These are phyloP conservation scores for Aphelenchoides fujianensis DNA, from an alignment of 1,140 invertebrate species.

Conservation along the genomic window DNA sequence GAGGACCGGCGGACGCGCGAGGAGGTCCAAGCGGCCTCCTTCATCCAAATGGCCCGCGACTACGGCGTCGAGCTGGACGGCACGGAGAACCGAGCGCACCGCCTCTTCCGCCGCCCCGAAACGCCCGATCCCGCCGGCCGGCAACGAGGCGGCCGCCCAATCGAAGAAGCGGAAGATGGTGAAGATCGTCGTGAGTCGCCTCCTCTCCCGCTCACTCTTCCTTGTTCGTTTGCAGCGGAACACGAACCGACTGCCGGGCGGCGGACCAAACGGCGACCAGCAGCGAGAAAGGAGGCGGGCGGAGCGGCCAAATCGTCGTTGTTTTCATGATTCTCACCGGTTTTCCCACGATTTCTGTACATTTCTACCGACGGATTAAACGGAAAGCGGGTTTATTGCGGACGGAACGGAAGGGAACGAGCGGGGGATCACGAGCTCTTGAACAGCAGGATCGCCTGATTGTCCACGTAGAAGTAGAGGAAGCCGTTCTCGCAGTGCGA, in stretches of 20 bases:
- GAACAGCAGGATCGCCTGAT: slow-evolving; percentile 7
- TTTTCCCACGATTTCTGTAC: neutral
- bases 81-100: neutral
- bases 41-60: neutral
- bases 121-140: neutral
- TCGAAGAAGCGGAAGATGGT: neutral
- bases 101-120: neutral
- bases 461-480: neutral
- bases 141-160: neutral
- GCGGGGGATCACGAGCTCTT: neutral
- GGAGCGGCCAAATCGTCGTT: neutral
- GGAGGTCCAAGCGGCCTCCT: neutral
- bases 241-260: neutral
- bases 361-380: no score
- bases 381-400: neutral
- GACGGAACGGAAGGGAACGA: neutral
- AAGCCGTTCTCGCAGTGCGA: neutral
- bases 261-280: neutral
- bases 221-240: neutral
- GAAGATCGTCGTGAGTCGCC: neutral
- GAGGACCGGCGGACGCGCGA: neutral
- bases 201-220: neutral
- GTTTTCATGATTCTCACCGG: neutral
- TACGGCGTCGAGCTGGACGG: neutral
- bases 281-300: no score